Evolutionary conservation across 2,797 vertebrate species (phyloP).

Genomic region (Amblyraja radiata): DNA sequence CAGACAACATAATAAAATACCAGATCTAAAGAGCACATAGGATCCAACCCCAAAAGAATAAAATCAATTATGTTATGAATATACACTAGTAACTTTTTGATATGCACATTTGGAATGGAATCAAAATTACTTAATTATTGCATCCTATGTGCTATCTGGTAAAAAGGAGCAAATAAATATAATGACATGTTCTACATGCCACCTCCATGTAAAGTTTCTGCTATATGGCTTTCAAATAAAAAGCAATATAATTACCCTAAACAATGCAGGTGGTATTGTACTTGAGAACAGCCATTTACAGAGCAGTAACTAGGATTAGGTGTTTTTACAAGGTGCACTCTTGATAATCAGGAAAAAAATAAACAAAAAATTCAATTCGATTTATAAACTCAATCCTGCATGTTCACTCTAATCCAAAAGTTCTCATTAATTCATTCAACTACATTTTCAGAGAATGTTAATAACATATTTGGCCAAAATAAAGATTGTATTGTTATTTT

Average conservation of each 20-base stretch:
- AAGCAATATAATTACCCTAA: neutral
- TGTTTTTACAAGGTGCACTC: neutral
- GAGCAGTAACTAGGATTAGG: neutral
- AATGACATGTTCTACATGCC: slow-evolving; percentile 99
- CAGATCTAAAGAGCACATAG: slow-evolving; percentile 97
- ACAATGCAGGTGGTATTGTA: neutral
- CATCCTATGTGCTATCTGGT: slow-evolving; percentile 99
- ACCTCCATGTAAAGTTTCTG: slow-evolving; percentile 74
- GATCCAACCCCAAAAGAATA: slow-evolving; percentile 79
- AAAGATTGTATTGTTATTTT: neutral
- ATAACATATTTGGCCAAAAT: neutral
- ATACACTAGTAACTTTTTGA: slow-evolving; percentile 53
- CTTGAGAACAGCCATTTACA: neutral
- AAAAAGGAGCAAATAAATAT: slow-evolving; percentile 99
- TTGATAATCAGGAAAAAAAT: neutral
- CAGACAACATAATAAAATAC: slow-evolving; percentile 99
- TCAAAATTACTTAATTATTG: slow-evolving; percentile 73
- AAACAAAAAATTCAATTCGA: neutral
- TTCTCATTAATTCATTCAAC: neutral
- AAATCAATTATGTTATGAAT: slow-evolving; percentile 16
- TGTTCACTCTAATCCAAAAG: neutral
- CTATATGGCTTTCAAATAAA: slow-evolving; percentile 10
- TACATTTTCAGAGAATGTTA: neutral
- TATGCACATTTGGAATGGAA: slow-evolving; percentile 57
- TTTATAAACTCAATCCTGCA: neutral